These are phyloP conservation scores for Pangasius larnaudii DNA, from an alignment of 2,797 vertebrate species.

Conservation along the genomic window DNA sequence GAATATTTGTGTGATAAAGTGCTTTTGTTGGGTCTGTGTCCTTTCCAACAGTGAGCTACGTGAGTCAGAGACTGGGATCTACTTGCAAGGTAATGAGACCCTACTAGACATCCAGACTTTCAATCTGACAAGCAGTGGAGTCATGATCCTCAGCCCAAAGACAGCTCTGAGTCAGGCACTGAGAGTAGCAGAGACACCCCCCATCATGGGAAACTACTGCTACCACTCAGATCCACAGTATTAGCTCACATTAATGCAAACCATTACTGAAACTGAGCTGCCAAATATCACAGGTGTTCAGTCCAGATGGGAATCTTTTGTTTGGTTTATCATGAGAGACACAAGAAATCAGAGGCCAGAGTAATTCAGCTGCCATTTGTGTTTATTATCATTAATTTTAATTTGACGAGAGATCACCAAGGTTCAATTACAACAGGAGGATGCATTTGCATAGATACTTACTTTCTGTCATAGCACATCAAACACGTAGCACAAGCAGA, in stretches of 20 bases:
- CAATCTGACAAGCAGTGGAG: constrained; percentile 31
- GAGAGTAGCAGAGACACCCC: constrained; percentile 46
- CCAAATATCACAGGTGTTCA: constrained; percentile 40
- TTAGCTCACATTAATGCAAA: constrained; percentile 45
- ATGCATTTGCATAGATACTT: not conserved
- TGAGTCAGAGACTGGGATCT: constrained; percentile 38
- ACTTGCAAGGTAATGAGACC: constrained; percentile 45
- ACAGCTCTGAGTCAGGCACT: constrained; percentile 49
- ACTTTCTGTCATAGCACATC: not conserved
- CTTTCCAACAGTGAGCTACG: constrained; percentile 10
- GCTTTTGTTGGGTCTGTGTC: constrained; percentile 44
- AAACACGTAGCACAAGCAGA: constrained; percentile 4
- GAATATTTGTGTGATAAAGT: constrained; percentile 56
- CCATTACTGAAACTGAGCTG: constrained; percentile 40
- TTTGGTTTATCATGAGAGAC: constrained; percentile 36
- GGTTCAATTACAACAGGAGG: not conserved
- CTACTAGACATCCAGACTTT: constrained; percentile 45
- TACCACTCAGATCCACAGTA: constrained; percentile 32
- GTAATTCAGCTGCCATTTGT: constrained; percentile 14
- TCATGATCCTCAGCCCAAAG: constrained; percentile 42
- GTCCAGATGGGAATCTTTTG: constrained; percentile 43
- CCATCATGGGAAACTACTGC: constrained; percentile 48
- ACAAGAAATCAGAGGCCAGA: constrained; percentile 9
- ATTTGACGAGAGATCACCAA: constrained; percentile 9
- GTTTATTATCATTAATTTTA: constrained; percentile 31